phyloP scores from a whole-genome alignment of 2,888 invertebrate genomes.

The Drosophila merina region DNA sequence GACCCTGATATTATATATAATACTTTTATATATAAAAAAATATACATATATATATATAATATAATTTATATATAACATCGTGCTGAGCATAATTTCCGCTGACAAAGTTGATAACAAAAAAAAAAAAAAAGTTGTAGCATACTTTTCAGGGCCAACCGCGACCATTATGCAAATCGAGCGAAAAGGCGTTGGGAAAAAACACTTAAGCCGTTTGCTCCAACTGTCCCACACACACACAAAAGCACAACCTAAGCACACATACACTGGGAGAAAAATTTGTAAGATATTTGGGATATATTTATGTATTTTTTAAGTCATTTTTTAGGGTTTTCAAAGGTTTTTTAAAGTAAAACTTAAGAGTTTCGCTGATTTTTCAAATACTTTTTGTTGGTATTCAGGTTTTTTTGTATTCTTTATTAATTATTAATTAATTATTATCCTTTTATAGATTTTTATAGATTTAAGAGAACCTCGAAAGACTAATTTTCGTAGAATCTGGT shows the following conservation, averaged over 20 bases:
- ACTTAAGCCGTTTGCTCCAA: conserved; percentile 63
- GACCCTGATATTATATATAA: conserved; percentile 9
- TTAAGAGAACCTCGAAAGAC: no score
- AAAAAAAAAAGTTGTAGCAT: conserved; percentile 50
- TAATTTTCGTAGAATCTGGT: no score
- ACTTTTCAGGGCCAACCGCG: conserved; percentile 40
- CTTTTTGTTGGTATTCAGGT: no score
- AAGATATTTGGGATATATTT: conserved; percentile 1
- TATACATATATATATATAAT: neutral
- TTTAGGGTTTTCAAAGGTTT: no score
- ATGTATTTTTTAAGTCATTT: no score
- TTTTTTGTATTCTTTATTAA: no score
- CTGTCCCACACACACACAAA: conserved; percentile 8
- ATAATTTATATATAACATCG: neutral
- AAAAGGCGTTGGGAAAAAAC: conserved; percentile 65
- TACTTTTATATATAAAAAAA: neutral
- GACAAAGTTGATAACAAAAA: conserved; percentile 39
- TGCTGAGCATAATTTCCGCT: conserved; percentile 65
- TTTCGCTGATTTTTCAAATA: no score
- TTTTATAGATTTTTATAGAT: no score
- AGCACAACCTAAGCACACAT: neutral
- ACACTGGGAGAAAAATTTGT: no score
- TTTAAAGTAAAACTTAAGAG: no score
- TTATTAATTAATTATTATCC: no score
- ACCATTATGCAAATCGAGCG: conserved; percentile 71